Percentiles rank a stretch among this genome's conserved stretches.
Evolutionary conservation across 2,888 invertebrate genomes (phyloP).

Genomic region (Polyommatus iphigenia): DNA sequence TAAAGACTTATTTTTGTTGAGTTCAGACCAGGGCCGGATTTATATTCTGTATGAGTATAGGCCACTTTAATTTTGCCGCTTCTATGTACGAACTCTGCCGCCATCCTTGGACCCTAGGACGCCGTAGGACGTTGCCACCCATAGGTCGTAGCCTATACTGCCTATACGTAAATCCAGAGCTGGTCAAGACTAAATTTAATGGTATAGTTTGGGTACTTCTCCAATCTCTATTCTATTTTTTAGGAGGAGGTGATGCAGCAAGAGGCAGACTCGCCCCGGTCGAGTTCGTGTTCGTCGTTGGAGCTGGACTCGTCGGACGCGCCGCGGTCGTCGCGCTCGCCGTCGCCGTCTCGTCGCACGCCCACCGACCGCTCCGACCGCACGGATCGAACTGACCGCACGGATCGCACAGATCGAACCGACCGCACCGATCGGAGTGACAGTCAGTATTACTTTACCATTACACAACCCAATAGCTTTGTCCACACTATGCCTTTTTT

Average conservation of each 20-base stretch:
- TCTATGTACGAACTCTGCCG: no score
- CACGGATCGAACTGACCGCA: constrained; percentile 45
- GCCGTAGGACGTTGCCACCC: no score
- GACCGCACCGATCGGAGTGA: constrained; percentile 32
- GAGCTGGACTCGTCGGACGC: constrained; percentile 55
- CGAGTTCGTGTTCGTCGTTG: constrained; percentile 52
- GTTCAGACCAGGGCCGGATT: not conserved
- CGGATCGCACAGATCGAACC: constrained; percentile 46
- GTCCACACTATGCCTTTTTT: no score
- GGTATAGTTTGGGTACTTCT: no score
- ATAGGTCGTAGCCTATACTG: no score
- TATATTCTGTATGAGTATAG: no score
- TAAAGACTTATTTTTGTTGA: not conserved
- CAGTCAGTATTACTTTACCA: constrained; percentile 17
- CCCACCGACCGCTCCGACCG: constrained; percentile 38
- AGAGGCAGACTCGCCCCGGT: constrained; percentile 43
- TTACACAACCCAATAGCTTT: not conserved
- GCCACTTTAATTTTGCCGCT: no score
- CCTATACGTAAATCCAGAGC: no score
- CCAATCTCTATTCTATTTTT: not conserved
- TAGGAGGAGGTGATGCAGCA: constrained; percentile 41
- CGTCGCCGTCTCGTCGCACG: constrained; percentile 48
- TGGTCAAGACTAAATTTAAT: no score
- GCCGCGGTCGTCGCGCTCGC: constrained; percentile 47
- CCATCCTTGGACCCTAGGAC: no score